Conservation (phyloP, 2,113 vertebrate genomes). For the pig (Sus scrofa) region DNA sequence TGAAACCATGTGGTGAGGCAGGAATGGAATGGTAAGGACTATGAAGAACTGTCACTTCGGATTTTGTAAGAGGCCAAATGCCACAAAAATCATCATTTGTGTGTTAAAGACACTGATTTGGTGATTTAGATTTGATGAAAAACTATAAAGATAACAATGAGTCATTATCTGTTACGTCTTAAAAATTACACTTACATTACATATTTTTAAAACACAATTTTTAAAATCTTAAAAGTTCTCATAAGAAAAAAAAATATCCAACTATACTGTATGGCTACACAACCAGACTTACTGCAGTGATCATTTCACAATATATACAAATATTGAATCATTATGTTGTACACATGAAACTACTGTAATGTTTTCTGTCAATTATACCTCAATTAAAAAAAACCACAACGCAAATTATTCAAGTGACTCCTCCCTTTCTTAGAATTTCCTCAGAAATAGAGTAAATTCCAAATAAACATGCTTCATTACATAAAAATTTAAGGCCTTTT, state of each 20-base stretch:
- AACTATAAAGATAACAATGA: not conserved
- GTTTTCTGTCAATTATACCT: not conserved
- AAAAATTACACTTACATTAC: constrained; percentile 12
- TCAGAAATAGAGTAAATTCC: constrained; percentile 3
- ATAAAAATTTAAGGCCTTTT: not conserved
- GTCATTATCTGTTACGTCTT: constrained; percentile 1
- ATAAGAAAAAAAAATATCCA: not conserved
- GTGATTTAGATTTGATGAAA: not conserved
- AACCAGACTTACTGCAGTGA: not conserved
- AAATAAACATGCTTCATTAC: not conserved
- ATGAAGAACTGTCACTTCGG: not conserved
- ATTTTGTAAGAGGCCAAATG: not conserved
- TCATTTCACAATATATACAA: not conserved
- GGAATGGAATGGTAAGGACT: not conserved
- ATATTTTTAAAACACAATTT: not conserved
- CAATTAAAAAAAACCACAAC: not conserved
- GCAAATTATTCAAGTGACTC: not conserved
- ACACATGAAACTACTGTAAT: not conserved
- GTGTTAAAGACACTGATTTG: not conserved
- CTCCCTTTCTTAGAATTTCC: constrained; percentile 32
- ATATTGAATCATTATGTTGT: not conserved
- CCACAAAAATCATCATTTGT: not conserved
- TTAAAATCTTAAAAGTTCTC: not conserved
- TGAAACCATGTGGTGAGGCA: not conserved
- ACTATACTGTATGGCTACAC: not conserved